Evolutionary conservation across 2,113 vertebrate genomes (phyloP).

Genomic region (Laticauda laticaudata): DNA sequence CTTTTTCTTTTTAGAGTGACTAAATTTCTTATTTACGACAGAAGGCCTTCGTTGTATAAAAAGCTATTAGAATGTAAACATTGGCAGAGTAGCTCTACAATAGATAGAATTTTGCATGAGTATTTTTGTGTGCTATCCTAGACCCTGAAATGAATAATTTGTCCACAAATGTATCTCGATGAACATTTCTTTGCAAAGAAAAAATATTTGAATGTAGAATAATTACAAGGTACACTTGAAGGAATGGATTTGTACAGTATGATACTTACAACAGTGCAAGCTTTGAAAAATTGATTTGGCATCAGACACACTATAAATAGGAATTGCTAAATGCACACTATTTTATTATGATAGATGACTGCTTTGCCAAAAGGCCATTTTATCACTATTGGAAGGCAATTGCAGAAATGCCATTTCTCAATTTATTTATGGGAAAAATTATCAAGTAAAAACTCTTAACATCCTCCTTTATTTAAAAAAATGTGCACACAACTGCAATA

Average conservation of each 20-base stretch:
- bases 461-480: not conserved
- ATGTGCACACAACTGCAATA: not conserved
- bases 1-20: not conserved
- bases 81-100: not conserved
- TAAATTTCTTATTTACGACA: not conserved
- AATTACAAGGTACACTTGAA: conserved; percentile 30
- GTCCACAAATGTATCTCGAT: not conserved
- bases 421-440: conserved; percentile 42
- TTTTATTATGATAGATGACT: conserved; percentile 51
- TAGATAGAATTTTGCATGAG: not conserved
- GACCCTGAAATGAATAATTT: not conserved
- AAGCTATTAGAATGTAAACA: not conserved
- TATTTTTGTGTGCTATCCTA: not conserved
- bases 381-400: conserved; percentile 43
- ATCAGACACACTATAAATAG: conserved; percentile 53
- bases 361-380: conserved; percentile 49
- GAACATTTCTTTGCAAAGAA: conserved; percentile 6
- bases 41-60: not conserved
- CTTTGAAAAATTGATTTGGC: conserved; percentile 32
- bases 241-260: conserved; percentile 44
- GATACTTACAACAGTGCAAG: conserved; percentile 43
- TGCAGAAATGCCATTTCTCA: conserved; percentile 35
- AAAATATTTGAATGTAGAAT: conserved; percentile 45
- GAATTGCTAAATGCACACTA: conserved; percentile 52
- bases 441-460: conserved; percentile 7